Conservation (phyloP, 37 sponge, comb jelly and placozoan genomes). For the Axinella damicornis region DNA sequence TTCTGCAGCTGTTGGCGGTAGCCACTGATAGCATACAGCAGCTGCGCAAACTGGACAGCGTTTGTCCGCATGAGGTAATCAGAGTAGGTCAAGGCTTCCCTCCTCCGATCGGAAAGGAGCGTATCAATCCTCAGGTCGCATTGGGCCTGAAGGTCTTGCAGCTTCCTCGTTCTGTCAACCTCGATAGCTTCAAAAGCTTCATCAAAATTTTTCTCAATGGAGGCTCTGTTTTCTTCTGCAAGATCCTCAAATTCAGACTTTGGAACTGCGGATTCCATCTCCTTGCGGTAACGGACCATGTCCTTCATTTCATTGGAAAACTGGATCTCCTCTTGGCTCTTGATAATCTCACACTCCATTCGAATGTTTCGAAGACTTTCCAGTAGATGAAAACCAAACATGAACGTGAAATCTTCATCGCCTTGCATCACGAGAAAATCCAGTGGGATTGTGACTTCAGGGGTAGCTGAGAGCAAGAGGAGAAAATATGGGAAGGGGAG, state of each 20-base stretch:
- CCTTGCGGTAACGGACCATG: neutral
- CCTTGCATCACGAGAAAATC: too few species aligned
- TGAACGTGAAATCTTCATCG: neutral
- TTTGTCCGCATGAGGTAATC: neutral
- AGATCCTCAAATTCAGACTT: neutral
- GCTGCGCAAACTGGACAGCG: neutral
- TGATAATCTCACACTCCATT: neutral
- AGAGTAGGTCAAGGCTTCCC: neutral
- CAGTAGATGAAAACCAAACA: conserved; percentile 18
- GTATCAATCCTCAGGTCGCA: neutral
- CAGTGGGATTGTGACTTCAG: too few species aligned
- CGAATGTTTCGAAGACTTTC: conserved; percentile 3
- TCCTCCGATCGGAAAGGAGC: neutral
- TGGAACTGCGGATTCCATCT: neutral
- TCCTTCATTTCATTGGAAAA: neutral
- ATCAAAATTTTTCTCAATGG: conserved; percentile 3
- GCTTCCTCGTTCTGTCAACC: neutral
- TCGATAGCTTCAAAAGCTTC: conserved; percentile 7
- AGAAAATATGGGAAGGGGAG: too few species aligned
- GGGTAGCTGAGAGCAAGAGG: too few species aligned
- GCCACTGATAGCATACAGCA: neutral
- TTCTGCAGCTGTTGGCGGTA: conserved; percentile 1
- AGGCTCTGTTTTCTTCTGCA: conserved; percentile 1
- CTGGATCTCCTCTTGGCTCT: neutral
- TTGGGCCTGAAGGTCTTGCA: neutral